Evolutionary conservation across 2,797 vertebrate genomes (phyloP), one percentile per base, ranked within the genome.

Genomic region (Sebastes hubbsi): DNA sequence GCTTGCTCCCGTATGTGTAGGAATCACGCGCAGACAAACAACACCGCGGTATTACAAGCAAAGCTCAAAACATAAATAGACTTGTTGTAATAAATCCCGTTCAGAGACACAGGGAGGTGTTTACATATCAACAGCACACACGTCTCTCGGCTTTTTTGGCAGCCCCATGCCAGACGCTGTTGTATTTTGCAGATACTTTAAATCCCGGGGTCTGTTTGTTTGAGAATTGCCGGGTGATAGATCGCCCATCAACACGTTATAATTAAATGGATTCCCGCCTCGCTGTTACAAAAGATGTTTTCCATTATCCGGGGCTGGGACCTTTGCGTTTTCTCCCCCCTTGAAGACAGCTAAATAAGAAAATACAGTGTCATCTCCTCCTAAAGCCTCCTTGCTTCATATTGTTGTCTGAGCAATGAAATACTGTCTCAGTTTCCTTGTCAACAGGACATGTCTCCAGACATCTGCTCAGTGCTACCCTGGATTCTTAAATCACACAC

Each of bases 241-340:
- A 94, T 93, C 60, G 12, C 77, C 81, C 89, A 84, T 95, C 93
- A 94, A 78, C 92, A 93, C 84, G 30, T 87, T 86, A 79, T 92
- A 94, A 95, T 95, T 95, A 94, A 90, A 92, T 84, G 85, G 90
- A 93, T 94, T 93, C 88, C 84, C 79, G 66, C 87, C 77, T 86
- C 24, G 64, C 68, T 85, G 81, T 94, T 94, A 91, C 92, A 95
- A 95, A 94, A 92, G 67, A 92, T 92, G 86, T 94, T 94, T 94
- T 91, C 82, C 85, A 92, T 87, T 66, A 87, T 85, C 77, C 52
- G 0, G 59, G 64, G 20, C 75, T 82, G 70, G 73, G 78, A 82
- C 82, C 65, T 78, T 54, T 25, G 68, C 65, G 38, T 85, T 84
- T 84, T 38, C 65, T 38, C 65, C 36, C 62, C 46, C 66, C 61